phyloP scores from a whole-genome alignment of 1,140 invertebrate species.

The Diuraphis noxia region DNA sequence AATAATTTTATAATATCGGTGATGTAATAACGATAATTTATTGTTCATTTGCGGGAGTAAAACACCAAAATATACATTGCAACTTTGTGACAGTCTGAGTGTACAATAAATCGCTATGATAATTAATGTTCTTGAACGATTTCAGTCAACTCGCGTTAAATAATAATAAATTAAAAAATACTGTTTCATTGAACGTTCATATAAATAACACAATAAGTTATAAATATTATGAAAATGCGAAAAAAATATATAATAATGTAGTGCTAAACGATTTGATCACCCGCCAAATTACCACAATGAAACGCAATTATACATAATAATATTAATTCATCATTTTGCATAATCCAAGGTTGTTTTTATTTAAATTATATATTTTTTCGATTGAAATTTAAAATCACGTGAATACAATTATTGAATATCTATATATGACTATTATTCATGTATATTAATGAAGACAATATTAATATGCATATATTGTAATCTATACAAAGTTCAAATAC shows the following conservation, averaged over 20 bases:
- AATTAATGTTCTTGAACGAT: not conserved
- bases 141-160: not conserved
- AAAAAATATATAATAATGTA: not conserved
- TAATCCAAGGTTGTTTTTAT: not conserved
- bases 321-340: not conserved
- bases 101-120: not conserved
- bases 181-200: not conserved
- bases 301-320: not conserved
- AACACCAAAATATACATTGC: not conserved
- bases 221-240: not conserved
- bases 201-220: not conserved
- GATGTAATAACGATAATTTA: not conserved
- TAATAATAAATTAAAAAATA: not conserved
- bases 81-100: not conserved
- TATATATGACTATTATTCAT: not conserved
- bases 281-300: not conserved
- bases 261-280: not conserved
- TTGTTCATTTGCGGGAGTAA: not conserved
- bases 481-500: no score
- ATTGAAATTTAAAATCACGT: not conserved
- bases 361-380: not conserved
- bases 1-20: no score
- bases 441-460: not conserved
- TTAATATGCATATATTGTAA: not conserved
- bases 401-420: no score